Percentiles rank a stretch among this genome's conserved stretches.
These are phyloP conservation scores for Lithophane ornitopus DNA, from an alignment of 2,888 invertebrate genomes.

Conservation along the genomic window DNA sequence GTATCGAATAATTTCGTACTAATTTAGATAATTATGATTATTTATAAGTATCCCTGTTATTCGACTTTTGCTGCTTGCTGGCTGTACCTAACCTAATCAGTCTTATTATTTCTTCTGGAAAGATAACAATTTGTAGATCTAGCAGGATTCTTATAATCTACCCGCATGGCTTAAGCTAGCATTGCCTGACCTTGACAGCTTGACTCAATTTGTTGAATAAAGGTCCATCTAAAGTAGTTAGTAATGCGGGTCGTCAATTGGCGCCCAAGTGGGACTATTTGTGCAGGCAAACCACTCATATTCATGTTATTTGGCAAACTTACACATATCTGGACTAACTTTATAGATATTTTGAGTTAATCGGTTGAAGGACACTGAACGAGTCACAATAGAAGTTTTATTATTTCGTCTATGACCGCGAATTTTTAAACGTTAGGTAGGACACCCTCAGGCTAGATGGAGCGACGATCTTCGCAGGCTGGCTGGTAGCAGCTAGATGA, in stretches of 20 bases:
- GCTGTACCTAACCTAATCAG: background rate
- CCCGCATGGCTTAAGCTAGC: conserved; percentile 22
- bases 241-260: conserved; percentile 38
- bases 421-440: no score
- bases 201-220: conserved; percentile 18
- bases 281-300: background rate
- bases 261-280: conserved; percentile 46
- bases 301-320: background rate
- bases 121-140: conserved; percentile 15
- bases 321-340: background rate
- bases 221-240: background rate
- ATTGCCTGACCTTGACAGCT: conserved; percentile 17
- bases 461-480: no score
- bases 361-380: background rate
- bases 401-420: background rate
- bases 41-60: background rate
- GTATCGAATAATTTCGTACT: background rate
- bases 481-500: no score
- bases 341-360: background rate
- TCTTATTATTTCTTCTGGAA: background rate
- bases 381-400: background rate
- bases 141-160: conserved; percentile 20
- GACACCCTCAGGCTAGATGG: no score
- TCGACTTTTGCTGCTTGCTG: background rate
- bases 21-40: background rate